Evolutionary conservation across 1,140 invertebrate species (phyloP).

Genomic region (Himalopsyche phryganea): DNA sequence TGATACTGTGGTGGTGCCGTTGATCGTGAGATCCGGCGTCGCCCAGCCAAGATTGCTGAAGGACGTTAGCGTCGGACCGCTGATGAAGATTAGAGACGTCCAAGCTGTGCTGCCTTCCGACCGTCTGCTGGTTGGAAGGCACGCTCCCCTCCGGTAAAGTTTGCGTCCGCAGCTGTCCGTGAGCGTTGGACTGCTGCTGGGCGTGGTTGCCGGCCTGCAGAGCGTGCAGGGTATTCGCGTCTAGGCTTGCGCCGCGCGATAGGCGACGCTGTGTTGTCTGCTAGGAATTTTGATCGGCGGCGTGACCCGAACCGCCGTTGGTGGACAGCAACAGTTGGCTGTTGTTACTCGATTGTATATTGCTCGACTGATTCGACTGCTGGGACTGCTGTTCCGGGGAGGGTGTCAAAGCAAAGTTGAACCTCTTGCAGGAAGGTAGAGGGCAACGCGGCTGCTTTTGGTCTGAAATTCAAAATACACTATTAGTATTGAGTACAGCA

Average conservation of each 20-base stretch:
- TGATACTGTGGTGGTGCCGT: no score
- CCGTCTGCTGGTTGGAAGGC: no score
- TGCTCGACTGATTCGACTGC: constrained; percentile 3
- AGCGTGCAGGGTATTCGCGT: constrained; percentile 3
- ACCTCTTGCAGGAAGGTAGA: constrained; percentile 24
- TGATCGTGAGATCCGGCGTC: no score
- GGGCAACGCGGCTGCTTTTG: constrained; percentile 9
- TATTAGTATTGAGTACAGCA: background rate
- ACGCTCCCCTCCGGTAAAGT: no score
- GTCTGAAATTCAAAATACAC: constrained; percentile 4
- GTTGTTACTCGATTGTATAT: constrained; percentile 4
- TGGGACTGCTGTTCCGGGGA: constrained; percentile 5
- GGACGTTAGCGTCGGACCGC: no score
- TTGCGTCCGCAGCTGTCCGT: background rate
- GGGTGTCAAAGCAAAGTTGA: constrained; percentile 17
- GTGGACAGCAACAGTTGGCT: constrained; percentile 6
- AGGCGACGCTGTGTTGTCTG: constrained; percentile 13
- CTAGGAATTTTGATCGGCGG: constrained; percentile 15
- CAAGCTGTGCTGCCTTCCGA: no score
- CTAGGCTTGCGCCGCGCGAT: constrained; percentile 21
- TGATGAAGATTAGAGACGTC: no score
- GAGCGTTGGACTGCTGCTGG: background rate
- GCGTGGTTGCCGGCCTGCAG: background rate
- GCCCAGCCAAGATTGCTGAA: no score
- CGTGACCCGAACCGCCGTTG: background rate